phyloP scores from a whole-genome alignment of 2,113 vertebrate genomes.

The Willisornis vidua region DNA sequence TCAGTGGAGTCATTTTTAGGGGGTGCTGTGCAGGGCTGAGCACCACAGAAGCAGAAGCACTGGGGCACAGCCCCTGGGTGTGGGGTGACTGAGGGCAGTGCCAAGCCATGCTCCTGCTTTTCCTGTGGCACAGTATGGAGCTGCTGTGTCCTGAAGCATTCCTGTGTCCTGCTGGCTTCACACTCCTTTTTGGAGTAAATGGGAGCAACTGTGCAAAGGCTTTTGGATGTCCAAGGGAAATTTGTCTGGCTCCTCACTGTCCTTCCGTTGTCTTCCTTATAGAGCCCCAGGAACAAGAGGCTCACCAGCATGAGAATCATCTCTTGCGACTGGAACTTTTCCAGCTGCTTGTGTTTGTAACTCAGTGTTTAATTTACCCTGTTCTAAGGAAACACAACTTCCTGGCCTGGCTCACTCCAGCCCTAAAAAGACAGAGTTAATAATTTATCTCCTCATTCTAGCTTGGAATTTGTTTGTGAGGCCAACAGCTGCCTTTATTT shows the following conservation, averaged over 20 bases:
- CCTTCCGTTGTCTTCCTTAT: neutral
- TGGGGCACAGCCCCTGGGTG: neutral
- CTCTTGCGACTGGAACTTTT: neutral
- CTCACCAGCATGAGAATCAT: neutral
- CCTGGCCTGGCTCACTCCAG: neutral
- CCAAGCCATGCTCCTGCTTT: fast-evolving
- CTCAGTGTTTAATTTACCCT: neutral
- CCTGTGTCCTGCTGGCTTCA: neutral
- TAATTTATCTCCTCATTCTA: neutral
- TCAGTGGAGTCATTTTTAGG: neutral
- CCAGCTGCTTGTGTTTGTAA: neutral
- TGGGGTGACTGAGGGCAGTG: neutral
- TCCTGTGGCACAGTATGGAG: neutral
- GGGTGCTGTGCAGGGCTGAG: neutral
- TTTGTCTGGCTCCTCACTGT: fast-evolving
- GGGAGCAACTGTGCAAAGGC: neutral
- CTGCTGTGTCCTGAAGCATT: neutral
- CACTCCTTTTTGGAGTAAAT: neutral
- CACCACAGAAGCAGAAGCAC: too few relatives aligned
- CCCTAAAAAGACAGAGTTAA: neutral
- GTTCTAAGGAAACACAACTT: fast-evolving
- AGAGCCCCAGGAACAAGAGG: neutral
- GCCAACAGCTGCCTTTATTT: neutral
- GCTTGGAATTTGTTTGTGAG: neutral
- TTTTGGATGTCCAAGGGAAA: neutral